Base-by-base conservation (phyloP, 2,113 vertebrate genomes). In the Tachysurus vachellii region DNA sequence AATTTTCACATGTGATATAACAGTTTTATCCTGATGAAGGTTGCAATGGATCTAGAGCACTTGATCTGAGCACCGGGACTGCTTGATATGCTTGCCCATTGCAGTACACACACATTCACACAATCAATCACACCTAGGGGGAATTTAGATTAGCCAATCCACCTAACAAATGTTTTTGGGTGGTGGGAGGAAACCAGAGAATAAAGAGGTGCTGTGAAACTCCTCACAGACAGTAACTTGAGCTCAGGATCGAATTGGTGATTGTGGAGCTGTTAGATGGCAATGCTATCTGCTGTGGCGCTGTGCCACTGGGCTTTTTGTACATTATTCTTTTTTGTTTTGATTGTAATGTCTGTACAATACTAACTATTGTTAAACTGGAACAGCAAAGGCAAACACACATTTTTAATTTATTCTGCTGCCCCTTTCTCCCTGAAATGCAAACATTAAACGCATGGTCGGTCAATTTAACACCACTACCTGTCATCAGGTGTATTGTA, bases 401-500 rank as follows among this genome's bases (percentile, higher is more conserved):
- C 3, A 56, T 16, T 36, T 71, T 42, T 36, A 42, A 56, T 42
- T 28, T 66, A 71, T 26, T 44, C 66, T 12, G 54, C 36, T 85
- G 62, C 16, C 61, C 68, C 59, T 73, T 68, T 42, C 68, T 59
- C 7, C 28, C 50, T 57, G 31, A 62, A 76, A 85, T 83, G 70
- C 42, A 87, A 83, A 83, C 36, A 86, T 44, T 86, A 36, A 81
- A 36, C 14, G 54, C 62, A 80, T 59, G 64, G 62, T 59, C 64
- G 47, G 50, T 81, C 56, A 68, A 79, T 36, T 86, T 61, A 83
- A 50, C 70, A 76, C 47, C 70, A 64, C 71, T 83, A 68, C 71
- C 80, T 87, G 86, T 83, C 81, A 87, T 83, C 71, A 36, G 83
- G 86, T 68, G 84, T 79, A 84, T 79, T 87, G 81, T 83, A 66